Percentiles rank a stretch among this genome's conserved stretches.
Conservation (phyloP, 1,140 invertebrate genomes). For the Drosophila pandora region DNA sequence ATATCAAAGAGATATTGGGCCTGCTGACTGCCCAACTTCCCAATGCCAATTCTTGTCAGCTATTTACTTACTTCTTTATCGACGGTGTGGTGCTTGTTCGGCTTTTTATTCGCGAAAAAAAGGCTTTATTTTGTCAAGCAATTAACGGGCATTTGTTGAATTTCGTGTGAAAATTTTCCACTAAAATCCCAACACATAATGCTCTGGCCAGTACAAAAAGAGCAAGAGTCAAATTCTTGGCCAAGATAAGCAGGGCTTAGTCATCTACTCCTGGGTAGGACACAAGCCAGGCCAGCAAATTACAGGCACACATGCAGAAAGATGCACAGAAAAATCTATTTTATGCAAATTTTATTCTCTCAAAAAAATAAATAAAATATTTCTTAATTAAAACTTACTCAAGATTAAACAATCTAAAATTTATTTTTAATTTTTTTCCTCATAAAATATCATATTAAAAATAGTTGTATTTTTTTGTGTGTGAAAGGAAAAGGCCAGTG, state of each 20-base stretch:
- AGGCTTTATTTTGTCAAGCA: slow-evolving; percentile 65
- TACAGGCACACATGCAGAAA: slow-evolving; percentile 38
- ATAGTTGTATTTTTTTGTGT: neutral
- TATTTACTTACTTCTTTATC: slow-evolving; percentile 45
- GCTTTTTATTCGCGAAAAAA: slow-evolving; percentile 44
- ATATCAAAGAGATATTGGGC: slow-evolving; percentile 21
- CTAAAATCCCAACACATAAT: slow-evolving; percentile 29
- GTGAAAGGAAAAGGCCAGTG: slow-evolving; percentile 42
- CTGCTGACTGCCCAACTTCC: neutral
- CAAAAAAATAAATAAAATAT: neutral
- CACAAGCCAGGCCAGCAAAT: slow-evolving; percentile 42
- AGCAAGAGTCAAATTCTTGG: slow-evolving; percentile 76
- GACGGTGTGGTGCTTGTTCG: slow-evolving; percentile 19
- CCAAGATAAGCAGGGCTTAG: slow-evolving; percentile 67
- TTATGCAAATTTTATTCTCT: neutral
- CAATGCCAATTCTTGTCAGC: slow-evolving; percentile 46
- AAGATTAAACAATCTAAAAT: neutral
- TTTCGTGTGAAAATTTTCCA: slow-evolving; percentile 78
- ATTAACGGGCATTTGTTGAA: slow-evolving; percentile 71
- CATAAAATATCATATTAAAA: neutral
- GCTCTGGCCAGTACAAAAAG: slow-evolving; percentile 39
- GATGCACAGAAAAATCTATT: neutral
- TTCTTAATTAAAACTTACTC: too few relatives aligned
- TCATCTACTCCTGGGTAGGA: slow-evolving; percentile 18
- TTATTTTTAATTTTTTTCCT: neutral